These are phyloP conservation scores for Sebastes oblongus DNA, from an alignment of 2,797 vertebrate species.

Conservation along the genomic window DNA sequence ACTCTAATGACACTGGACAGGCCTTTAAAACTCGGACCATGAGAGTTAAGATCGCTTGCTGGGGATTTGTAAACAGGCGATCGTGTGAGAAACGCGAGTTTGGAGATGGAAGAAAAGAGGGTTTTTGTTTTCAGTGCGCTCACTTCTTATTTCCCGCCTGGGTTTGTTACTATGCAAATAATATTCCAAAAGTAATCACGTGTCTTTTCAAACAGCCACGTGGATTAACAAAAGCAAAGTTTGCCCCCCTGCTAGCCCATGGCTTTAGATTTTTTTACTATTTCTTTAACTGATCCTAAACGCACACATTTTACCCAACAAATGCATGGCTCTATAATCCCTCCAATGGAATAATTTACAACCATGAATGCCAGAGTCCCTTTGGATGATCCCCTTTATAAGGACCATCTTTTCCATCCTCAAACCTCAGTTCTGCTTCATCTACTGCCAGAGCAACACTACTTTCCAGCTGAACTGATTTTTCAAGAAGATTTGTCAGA, in stretches of 20 bases:
- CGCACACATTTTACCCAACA: slow-evolving; percentile 87
- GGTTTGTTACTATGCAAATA: slow-evolving; percentile 89
- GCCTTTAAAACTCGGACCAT: slow-evolving; percentile 92
- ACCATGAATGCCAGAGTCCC: slow-evolving; percentile 85
- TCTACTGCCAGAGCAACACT: slow-evolving; percentile 57
- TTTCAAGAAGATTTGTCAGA: slow-evolving; percentile 36
- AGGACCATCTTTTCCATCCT: slow-evolving; percentile 65
- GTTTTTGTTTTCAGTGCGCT: slow-evolving; percentile 83
- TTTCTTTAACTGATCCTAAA: slow-evolving; percentile 93
- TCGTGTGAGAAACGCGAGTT: slow-evolving; percentile 87
- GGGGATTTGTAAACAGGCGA: slow-evolving; percentile 90
- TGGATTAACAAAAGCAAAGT: slow-evolving; percentile 97
- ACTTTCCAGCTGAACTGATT: slow-evolving; percentile 15
- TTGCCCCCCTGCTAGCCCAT: slow-evolving; percentile 86
- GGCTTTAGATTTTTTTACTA: slow-evolving; percentile 82
- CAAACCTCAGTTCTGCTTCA: slow-evolving; percentile 79
- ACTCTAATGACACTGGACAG: slow-evolving; percentile 99
- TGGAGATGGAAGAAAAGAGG: slow-evolving; percentile 74
- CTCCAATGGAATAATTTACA: slow-evolving; percentile 88
- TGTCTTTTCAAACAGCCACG: slow-evolving; percentile 95
- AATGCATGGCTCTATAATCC: slow-evolving; percentile 90
- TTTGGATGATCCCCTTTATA: slow-evolving; percentile 90
- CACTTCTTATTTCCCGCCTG: slow-evolving; percentile 82
- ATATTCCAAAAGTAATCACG: slow-evolving; percentile 88
- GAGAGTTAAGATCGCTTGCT: slow-evolving; percentile 86